Percentiles rank a stretch among this genome's conserved stretches.
Evolutionary conservation across 2,797 vertebrate genomes (phyloP).

Genomic region (Apodemus agrarius): DNA sequence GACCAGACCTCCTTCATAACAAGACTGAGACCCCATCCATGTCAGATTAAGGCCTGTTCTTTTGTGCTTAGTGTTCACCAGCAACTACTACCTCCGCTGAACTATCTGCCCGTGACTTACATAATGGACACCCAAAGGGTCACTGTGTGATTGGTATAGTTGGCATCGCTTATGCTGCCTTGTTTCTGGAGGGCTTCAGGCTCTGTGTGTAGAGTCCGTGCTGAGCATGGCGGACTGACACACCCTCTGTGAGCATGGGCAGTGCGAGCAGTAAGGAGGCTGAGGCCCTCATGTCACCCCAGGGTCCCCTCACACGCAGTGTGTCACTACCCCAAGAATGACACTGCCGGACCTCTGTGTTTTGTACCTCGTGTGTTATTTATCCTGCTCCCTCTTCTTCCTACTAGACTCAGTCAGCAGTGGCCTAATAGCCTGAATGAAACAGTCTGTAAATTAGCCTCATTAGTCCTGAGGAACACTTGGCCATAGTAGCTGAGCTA

Average conservation of each 20-base stretch:
- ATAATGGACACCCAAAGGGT: neutral
- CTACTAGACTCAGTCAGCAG: neutral
- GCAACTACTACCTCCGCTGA: neutral
- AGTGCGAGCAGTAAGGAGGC: neutral
- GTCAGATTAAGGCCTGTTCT: neutral
- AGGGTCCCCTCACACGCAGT: neutral
- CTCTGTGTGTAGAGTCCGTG: neutral
- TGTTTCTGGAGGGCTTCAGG: neutral
- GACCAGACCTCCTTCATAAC: neutral
- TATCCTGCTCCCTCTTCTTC: neutral
- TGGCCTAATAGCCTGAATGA: neutral
- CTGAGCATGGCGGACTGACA: neutral
- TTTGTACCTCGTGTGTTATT: neutral
- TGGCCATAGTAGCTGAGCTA: neutral
- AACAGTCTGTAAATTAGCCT: neutral
- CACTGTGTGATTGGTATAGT: neutral
- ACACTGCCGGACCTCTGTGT: neutral
- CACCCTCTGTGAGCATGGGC: neutral
- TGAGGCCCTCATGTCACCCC: rapidly evolving
- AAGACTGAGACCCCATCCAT: neutral
- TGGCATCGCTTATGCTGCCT: neutral
- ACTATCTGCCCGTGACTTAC: neutral
- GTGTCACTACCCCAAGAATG: neutral
- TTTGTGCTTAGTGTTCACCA: neutral
- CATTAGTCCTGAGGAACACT: neutral